Conservation (phyloP, 2,888 invertebrate genomes). For the Andrena hattorfiana region DNA sequence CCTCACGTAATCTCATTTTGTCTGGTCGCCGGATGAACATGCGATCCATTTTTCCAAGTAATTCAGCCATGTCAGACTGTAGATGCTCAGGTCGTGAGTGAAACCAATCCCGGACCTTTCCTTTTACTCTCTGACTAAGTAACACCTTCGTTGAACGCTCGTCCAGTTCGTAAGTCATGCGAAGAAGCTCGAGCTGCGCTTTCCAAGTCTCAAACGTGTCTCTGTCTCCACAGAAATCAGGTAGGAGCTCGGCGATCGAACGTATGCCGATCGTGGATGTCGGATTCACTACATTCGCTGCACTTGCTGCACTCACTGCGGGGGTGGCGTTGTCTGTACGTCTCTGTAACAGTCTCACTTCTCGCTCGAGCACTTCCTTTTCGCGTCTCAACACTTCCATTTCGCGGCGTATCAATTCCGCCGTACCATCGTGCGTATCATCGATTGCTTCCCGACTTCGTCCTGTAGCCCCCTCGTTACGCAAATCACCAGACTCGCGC, state of each 20-base stretch:
- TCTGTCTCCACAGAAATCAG: neutral
- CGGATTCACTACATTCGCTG: neutral
- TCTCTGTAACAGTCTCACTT: neutral
- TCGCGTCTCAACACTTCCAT: neutral
- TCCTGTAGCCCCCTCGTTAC: too few species aligned
- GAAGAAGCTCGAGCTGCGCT: neutral
- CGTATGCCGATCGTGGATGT: neutral
- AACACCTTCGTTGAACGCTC: neutral
- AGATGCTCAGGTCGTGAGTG: neutral
- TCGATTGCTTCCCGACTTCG: neutral
- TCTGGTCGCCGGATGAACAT: slow-evolving; percentile 10
- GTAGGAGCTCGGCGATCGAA: slow-evolving; percentile 1
- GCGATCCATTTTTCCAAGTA: neutral
- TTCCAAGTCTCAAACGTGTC: slow-evolving; percentile 1
- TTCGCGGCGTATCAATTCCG: neutral
- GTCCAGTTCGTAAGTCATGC: neutral
- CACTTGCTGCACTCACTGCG: neutral
- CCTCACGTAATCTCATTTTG: neutral
- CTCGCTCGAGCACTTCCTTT: slow-evolving; percentile 4
- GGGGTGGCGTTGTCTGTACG: neutral
- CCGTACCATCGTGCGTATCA: too few species aligned
- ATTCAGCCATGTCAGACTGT: neutral
- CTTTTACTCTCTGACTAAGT: neutral
- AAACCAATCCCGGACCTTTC: neutral
- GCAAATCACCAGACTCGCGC: neutral